Conservation (phyloP, 2,888 invertebrate species). For the Macrophya annulata region DNA sequence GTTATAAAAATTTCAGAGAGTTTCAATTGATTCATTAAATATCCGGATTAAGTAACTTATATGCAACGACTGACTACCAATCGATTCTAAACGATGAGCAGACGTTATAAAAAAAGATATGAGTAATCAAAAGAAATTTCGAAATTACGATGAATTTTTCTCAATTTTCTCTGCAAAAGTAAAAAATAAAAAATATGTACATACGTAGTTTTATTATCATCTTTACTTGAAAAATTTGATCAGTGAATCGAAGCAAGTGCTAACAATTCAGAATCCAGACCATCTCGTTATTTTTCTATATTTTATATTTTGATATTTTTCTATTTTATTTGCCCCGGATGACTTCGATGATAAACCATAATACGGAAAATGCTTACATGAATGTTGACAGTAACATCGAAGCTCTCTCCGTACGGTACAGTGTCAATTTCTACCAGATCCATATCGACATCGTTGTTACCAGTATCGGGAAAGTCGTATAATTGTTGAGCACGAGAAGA, state of each 20-base stretch:
- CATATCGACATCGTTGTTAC: slow-evolving; percentile 84
- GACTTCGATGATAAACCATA: neutral
- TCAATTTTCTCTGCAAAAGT: no score
- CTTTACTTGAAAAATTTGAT: no score
- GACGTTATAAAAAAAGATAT: no score
- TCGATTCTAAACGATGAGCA: neutral
- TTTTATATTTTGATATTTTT: neutral
- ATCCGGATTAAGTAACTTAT: neutral
- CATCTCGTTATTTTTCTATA: no score
- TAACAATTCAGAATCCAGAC: no score
- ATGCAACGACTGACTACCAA: neutral
- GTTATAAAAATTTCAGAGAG: neutral
- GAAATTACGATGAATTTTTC: no score
- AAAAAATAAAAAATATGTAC: no score
- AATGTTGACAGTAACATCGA: slow-evolving; percentile 85
- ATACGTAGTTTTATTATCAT: no score
- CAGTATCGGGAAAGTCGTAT: slow-evolving; percentile 83
- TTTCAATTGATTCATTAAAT: neutral
- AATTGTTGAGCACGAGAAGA: slow-evolving; percentile 84
- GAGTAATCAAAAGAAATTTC: no score
- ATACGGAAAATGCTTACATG: slow-evolving; percentile 78
- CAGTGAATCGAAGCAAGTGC: no score
- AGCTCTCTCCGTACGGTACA: slow-evolving; percentile 85
- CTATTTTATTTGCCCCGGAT: neutral
- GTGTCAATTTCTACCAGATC: slow-evolving; percentile 86